Evolutionary conservation across 2,888 invertebrate genomes (phyloP).

Genomic region (Xestoiulus laeticollis): DNA sequence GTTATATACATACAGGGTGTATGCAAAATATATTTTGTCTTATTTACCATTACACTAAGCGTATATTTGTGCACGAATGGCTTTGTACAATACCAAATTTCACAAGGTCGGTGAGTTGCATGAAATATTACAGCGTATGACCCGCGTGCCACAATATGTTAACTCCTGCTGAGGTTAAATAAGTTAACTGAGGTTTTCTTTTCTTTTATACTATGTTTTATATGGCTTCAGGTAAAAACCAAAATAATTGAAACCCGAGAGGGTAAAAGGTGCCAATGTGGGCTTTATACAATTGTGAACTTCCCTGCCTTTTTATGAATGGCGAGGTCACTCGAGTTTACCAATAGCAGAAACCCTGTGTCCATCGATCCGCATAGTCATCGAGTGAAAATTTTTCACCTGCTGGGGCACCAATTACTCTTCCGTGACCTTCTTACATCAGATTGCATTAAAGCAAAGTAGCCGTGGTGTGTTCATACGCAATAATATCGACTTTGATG

Average conservation of each 20-base stretch:
- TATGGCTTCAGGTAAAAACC: not conserved
- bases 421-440: conserved; percentile 51
- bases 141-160: no score
- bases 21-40: no score
- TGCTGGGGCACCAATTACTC: conserved; percentile 42
- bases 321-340: not conserved
- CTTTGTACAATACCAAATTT: no score
- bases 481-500: conserved; percentile 38
- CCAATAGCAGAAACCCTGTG: not conserved
- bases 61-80: no score
- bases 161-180: no score
- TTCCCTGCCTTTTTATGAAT: not conserved
- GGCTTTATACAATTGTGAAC: not conserved
- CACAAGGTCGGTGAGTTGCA: no score
- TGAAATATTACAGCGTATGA: no score
- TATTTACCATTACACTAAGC: no score
- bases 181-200: no score
- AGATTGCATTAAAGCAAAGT: conserved; percentile 49
- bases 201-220: no score
- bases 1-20: no score
- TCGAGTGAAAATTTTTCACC: conserved; percentile 3
- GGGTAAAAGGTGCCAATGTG: not conserved
- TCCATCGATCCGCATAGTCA: not conserved
- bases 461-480: conserved; percentile 43
- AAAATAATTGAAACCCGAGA: no score